Conservation (phyloP, 23 tunicate species). For the Halocynthia aurantium region DNA sequence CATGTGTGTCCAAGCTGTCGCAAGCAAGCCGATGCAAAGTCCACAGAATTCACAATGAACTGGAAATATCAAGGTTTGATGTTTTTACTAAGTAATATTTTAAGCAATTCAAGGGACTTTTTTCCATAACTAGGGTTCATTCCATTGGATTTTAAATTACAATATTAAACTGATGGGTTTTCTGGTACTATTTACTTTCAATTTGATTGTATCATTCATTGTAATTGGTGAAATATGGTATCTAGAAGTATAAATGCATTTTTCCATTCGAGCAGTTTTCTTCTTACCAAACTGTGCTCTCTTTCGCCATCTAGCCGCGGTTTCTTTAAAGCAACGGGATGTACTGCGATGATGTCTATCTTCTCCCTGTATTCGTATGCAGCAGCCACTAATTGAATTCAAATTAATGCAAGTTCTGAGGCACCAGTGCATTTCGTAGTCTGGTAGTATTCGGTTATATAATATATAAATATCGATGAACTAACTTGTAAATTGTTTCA, state of each 20-base stretch:
- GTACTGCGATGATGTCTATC: slow-evolving; percentile 82
- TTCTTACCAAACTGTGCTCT: slow-evolving; percentile 3
- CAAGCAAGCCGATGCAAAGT: slow-evolving; percentile 65
- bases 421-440: not conserved
- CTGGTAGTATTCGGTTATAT: not conserved
- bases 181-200: no score
- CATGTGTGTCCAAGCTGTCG: slow-evolving; percentile 88
- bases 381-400: slow-evolving; percentile 63
- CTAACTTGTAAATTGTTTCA: slow-evolving; percentile 64
- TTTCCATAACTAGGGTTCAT: no score
- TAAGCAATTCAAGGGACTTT: no score
- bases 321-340: slow-evolving; percentile 69
- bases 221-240: no score
- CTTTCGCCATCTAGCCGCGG: slow-evolving; percentile 1
- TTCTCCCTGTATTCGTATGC: slow-evolving; percentile 80
- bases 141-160: no score
- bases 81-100: not conserved
- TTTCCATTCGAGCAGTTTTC: not conserved
- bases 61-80: slow-evolving; percentile 12
- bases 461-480: not conserved
- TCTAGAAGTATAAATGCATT: no score
- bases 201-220: no score
- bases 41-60: slow-evolving; percentile 60
- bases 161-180: no score
- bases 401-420: not conserved